Percentiles rank a stretch among this genome's conserved stretches.
Conservation (phyloP, 92 coral and sea anemone genomes). For the Zoanthus sociatus region DNA sequence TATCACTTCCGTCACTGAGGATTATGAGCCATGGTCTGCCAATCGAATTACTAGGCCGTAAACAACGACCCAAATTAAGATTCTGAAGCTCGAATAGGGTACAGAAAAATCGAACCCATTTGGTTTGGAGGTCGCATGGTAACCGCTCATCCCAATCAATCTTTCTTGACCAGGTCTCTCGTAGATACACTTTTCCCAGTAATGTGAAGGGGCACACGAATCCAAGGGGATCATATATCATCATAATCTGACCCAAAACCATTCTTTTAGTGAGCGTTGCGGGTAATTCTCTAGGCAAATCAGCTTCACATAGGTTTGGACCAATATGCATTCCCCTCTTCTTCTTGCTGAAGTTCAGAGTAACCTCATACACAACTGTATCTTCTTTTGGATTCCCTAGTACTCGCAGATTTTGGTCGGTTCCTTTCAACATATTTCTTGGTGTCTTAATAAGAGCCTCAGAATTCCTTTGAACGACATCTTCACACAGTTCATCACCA, state of each 20-base stretch:
- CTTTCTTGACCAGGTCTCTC: conserved; percentile 62
- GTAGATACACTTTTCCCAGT: conserved; percentile 61
- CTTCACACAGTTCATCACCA: too few species aligned
- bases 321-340: conserved; percentile 50
- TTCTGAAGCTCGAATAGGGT: conserved; percentile 43
- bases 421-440: background rate
- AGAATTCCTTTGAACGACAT: too few species aligned
- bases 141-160: conserved; percentile 45
- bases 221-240: conserved; percentile 77
- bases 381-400: conserved; percentile 63
- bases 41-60: conserved; percentile 50
- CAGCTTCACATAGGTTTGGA: conserved; percentile 52
- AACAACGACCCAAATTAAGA: conserved; percentile 34
- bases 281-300: conserved; percentile 59
- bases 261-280: conserved; percentile 65
- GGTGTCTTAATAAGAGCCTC: too few species aligned
- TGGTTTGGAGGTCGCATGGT: conserved; percentile 41
- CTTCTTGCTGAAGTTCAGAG: conserved; percentile 69
- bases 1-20: conserved; percentile 60
- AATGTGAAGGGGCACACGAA: conserved; percentile 69
- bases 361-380: conserved; percentile 54
- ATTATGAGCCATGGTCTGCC: conserved; percentile 65
- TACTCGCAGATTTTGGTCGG: too few species aligned
- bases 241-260: conserved; percentile 65
- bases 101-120: conserved; percentile 51